These are phyloP conservation scores for Ferdinandea cuprea DNA, from an alignment of 2,888 invertebrate genomes.

Conservation along the genomic window DNA sequence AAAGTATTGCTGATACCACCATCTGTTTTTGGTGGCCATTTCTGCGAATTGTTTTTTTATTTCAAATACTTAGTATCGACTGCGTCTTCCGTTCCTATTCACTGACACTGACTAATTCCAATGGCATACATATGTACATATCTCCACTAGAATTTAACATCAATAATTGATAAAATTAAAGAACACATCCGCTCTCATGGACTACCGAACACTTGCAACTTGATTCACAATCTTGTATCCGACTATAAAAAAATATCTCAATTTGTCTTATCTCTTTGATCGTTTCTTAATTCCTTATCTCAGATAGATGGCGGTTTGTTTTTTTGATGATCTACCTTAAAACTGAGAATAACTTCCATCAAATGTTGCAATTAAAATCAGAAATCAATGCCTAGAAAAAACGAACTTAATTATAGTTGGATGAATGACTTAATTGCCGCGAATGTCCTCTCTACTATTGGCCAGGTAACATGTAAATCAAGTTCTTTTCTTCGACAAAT, in stretches of 20 bases:
- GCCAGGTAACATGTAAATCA: conserved; percentile 50
- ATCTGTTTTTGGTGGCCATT: no score
- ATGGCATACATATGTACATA: no score
- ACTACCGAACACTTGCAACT: no score
- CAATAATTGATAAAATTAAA: no score
- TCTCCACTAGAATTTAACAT: no score
- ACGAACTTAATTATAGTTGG: conserved; percentile 31
- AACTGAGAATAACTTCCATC: conserved; percentile 11
- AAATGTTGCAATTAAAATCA: conserved; percentile 43
- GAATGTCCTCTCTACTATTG: conserved; percentile 10
- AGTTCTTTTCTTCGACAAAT: conserved; percentile 38
- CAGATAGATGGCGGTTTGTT: neutral
- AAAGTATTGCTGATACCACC: no score
- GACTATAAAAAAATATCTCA: neutral
- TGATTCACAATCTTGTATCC: no score
- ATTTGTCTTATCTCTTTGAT: conserved; percentile 23
- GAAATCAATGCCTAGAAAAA: conserved; percentile 48
- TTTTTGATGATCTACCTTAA: conserved; percentile 10
- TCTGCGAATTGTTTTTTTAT: no score
- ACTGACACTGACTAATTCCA: no score
- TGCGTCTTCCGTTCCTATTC: no score
- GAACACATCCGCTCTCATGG: no score
- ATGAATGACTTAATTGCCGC: conserved; percentile 52
- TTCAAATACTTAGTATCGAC: no score
- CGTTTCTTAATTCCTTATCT: conserved; percentile 31